These are phyloP conservation scores for Erynnis tages DNA, from an alignment of 2,888 invertebrate genomes.

Conservation along the genomic window DNA sequence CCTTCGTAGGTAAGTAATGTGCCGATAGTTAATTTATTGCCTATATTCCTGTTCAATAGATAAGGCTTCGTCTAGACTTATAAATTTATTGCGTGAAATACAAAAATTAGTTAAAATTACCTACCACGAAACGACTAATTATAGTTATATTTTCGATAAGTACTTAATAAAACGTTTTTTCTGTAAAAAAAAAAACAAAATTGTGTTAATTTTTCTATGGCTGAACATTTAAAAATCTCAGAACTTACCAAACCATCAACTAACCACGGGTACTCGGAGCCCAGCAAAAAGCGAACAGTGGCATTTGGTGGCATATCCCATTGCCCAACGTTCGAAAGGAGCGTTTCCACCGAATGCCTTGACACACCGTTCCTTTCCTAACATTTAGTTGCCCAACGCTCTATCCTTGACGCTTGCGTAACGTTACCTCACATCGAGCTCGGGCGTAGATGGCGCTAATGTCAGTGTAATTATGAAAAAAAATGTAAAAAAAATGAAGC, in stretches of 20 bases:
- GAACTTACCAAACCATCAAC: no score
- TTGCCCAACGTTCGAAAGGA: conserved; percentile 67
- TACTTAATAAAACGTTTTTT: no score
- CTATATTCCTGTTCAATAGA: neutral
- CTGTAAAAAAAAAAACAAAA: no score
- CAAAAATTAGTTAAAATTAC: no score
- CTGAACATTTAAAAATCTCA: no score
- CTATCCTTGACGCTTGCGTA: conserved; percentile 50
- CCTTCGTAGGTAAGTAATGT: neutral
- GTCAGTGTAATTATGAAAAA: neutral
- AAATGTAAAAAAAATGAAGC: no score
- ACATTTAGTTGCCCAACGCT: conserved; percentile 48
- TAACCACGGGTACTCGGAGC: conserved; percentile 2
- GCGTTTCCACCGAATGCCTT: conserved; percentile 50
- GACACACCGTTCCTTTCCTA: conserved; percentile 72
- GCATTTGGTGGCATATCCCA: conserved; percentile 57
- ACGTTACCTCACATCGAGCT: conserved; percentile 41
- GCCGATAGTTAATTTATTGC: neutral
- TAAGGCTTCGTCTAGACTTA: no score
- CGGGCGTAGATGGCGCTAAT: conserved; percentile 34
- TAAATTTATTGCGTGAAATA: no score
- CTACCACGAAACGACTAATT: no score
- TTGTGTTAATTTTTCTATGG: no score
- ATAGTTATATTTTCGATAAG: no score
- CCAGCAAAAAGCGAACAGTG: conserved; percentile 35